Evolutionary conservation across 2,113 vertebrate species (phyloP).

Genomic region (Dipodomys spectabilis): DNA sequence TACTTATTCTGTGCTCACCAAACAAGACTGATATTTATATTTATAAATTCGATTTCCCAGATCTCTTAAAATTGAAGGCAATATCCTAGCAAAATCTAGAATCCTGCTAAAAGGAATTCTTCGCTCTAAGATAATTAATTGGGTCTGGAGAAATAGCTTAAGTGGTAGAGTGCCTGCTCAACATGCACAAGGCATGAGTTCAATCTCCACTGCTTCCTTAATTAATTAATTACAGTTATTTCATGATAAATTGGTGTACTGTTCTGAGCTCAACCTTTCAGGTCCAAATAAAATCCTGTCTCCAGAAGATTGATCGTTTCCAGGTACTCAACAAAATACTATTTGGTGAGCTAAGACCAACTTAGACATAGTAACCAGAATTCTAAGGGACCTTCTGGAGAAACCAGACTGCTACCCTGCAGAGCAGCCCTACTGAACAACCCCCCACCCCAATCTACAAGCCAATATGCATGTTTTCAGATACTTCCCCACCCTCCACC

Average conservation of each 20-base stretch:
- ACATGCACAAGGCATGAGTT: too few species aligned
- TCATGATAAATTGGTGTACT: not conserved
- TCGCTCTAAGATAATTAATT: conserved; percentile 45
- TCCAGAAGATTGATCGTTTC: conserved; percentile 47
- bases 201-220: too few species aligned
- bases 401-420: not conserved
- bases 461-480: not conserved
- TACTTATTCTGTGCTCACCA: conserved; percentile 25
- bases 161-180: too few species aligned
- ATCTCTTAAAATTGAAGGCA: conserved; percentile 54
- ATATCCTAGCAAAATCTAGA: conserved; percentile 41
- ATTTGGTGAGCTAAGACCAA: conserved; percentile 1
- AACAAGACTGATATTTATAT: conserved; percentile 2
- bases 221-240: too few species aligned
- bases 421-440: not conserved
- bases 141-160: too few species aligned
- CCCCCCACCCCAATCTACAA: not conserved
- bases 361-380: not conserved
- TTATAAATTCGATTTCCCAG: conserved; percentile 48
- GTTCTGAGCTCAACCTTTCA: not conserved
- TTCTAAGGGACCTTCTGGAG: not conserved
- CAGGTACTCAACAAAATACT: conserved; percentile 28
- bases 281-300: conserved; percentile 5
- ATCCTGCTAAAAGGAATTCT: conserved; percentile 29
- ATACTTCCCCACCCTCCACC: not conserved